These are phyloP conservation scores for Microcebus jonahi DNA, from an alignment of 2,113 vertebrate genomes.

Conservation along the genomic window DNA sequence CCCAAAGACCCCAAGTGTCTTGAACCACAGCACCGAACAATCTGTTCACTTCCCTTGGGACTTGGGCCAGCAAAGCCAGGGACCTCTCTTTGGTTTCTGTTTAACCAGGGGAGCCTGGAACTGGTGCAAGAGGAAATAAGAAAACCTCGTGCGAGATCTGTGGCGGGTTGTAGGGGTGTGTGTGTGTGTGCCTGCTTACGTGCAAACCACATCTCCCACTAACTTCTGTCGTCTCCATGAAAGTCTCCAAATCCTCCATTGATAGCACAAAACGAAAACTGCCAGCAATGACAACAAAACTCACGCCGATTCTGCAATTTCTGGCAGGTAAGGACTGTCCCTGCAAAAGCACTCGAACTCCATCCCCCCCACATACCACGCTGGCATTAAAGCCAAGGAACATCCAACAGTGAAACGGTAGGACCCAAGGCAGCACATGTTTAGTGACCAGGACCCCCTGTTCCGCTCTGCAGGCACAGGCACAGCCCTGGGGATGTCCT, in stretches of 20 bases:
- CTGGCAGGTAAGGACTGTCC: neutral
- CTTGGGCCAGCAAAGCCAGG: neutral
- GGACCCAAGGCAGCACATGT: neutral
- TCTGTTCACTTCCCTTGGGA: neutral
- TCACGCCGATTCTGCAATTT: neutral
- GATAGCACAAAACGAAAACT: neutral
- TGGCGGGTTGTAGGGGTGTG: neutral
- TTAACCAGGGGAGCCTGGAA: neutral
- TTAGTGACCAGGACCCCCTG: neutral
- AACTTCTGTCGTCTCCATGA: neutral
- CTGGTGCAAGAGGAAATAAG: neutral
- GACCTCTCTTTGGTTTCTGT: neutral
- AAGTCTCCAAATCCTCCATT: neutral
- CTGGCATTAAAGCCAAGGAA: neutral
- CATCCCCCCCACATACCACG: fast-evolving
- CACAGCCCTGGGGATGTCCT: neutral
- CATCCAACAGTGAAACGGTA: neutral
- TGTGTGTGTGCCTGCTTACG: neutral
- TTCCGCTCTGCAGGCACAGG: neutral
- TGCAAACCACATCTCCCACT: neutral
- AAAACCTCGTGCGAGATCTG: neutral
- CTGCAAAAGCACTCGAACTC: neutral
- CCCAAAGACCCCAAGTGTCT: neutral
- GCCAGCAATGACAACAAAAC: neutral
- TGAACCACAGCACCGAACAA: neutral